A percentile compares a stretch with the other conserved stretches of the same genome.
These are phyloP conservation scores for Monochamus alternatus DNA, from an alignment of 2,888 invertebrate species.

Conservation along the genomic window DNA sequence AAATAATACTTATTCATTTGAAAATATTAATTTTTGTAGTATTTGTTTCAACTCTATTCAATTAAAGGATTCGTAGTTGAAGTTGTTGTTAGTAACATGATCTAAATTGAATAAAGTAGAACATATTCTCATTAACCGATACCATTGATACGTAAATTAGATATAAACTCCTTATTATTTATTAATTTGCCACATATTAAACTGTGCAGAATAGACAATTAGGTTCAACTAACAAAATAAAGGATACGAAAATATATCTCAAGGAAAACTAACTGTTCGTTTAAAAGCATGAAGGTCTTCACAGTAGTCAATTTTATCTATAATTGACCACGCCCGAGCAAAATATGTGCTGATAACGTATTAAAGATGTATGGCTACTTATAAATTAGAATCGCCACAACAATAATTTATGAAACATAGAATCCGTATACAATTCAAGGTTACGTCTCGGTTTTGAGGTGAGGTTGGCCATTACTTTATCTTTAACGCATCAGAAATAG, in stretches of 20 bases:
- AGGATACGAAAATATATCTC: slow-evolving; percentile 34
- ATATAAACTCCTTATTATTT: slow-evolving; percentile 18
- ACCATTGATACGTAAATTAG: slow-evolving; percentile 24
- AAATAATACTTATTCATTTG: not conserved
- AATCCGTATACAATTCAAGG: slow-evolving; percentile 40
- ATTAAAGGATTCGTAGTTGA: slow-evolving; percentile 5
- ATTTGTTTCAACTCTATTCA: slow-evolving; percentile 4
- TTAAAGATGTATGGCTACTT: slow-evolving; percentile 43
- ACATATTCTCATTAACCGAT: slow-evolving; percentile 24
- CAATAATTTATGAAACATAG: slow-evolving; percentile 36
- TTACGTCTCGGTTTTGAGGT: slow-evolving; percentile 28
- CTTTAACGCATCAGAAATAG: slow-evolving; percentile 13
- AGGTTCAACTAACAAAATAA: slow-evolving; percentile 23
- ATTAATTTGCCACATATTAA: slow-evolving; percentile 20
- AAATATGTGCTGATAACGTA: slow-evolving; percentile 48
- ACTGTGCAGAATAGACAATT: slow-evolving; percentile 28
- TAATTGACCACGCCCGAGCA: slow-evolving; percentile 48
- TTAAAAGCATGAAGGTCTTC: slow-evolving; percentile 48
- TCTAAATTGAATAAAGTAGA: slow-evolving; percentile 26
- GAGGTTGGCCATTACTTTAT: slow-evolving; percentile 30
- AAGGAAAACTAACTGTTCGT: slow-evolving; percentile 40
- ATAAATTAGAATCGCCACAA: slow-evolving; percentile 34
- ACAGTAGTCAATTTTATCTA: slow-evolving; percentile 48
- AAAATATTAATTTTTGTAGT: slow-evolving; percentile 1
- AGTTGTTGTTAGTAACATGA: not conserved